phyloP scores from a whole-genome alignment of 1,140 invertebrate genomes.

The Aphaenogaster rudis region DNA sequence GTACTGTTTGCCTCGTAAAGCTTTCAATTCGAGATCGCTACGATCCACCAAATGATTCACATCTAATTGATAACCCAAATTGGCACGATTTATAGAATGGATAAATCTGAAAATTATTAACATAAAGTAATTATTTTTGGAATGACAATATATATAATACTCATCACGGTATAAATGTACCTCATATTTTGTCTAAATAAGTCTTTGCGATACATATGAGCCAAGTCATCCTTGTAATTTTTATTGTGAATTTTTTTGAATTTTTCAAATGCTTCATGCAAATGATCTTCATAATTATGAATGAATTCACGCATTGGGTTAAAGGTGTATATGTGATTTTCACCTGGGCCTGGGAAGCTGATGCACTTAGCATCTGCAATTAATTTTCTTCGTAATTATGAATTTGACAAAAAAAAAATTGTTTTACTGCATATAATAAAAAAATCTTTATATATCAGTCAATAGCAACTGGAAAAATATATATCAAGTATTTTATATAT shows the following conservation, averaged over 20 bases:
- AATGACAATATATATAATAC: background rate
- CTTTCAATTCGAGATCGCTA: conserved; percentile 92
- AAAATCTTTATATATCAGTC: conserved; percentile 23
- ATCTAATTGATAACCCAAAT: conserved; percentile 91
- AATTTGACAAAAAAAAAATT: background rate
- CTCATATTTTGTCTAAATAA: conserved; percentile 96
- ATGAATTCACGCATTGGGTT: conserved; percentile 98
- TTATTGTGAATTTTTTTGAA: conserved; percentile 93
- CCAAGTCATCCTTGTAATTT: conserved; percentile 89
- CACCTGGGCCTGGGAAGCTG: conserved; percentile 95
- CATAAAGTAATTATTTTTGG: background rate
- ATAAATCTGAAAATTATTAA: conserved; percentile 89
- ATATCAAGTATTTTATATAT: conserved; percentile 41
- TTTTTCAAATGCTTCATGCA: conserved; percentile 92
- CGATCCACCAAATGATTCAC: conserved; percentile 97
- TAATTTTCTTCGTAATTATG: background rate
- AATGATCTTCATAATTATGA: conserved; percentile 90
- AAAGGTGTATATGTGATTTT: conserved; percentile 92
- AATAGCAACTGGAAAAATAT: conserved; percentile 18
- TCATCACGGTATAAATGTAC: conserved; percentile 79
- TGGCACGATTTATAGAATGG: conserved; percentile 94
- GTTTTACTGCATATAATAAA: background rate
- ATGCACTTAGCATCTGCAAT: conserved; percentile 91
- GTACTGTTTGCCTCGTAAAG: conserved; percentile 92
- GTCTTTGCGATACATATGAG: conserved; percentile 92